Conservation (phyloP, 2,113 vertebrate genomes). For the Dromas ardeola region DNA sequence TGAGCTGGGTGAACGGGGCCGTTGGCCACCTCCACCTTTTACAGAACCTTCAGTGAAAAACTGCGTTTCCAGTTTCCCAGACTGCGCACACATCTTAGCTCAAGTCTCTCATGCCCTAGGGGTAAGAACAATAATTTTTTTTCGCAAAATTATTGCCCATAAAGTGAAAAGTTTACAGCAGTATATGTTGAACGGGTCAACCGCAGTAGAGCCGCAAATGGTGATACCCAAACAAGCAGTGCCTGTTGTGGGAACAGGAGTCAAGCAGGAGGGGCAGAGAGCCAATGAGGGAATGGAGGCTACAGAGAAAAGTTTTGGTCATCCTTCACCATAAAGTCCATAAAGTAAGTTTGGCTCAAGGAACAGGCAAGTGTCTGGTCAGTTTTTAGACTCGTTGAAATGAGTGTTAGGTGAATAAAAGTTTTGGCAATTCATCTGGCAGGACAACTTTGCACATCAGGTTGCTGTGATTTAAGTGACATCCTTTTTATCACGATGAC, state of each 20-base stretch:
- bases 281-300: neutral
- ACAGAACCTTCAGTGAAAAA: neutral
- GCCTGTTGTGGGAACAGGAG: neutral
- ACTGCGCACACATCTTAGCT: neutral
- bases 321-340: neutral
- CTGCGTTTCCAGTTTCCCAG: neutral
- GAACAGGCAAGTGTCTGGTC: neutral
- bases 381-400: neutral
- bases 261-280: neutral
- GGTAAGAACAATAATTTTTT: neutral
- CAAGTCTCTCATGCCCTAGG: neutral
- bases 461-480: constrained; percentile 48
- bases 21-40: neutral
- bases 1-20: neutral
- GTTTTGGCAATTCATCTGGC: neutral
- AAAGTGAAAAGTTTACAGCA: neutral
- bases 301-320: neutral
- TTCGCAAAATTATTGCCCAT: neutral
- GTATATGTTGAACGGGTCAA: neutral
- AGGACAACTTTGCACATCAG: constrained; percentile 20
- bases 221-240: neutral
- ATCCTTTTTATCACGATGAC: constrained; percentile 46
- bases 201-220: neutral
- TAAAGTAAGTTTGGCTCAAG: neutral
- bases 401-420: neutral